Evolutionary conservation across 1,140 invertebrate genomes (phyloP), one percentile per base, ranked within the genome.

Genomic region (Nymphalis io): DNA sequence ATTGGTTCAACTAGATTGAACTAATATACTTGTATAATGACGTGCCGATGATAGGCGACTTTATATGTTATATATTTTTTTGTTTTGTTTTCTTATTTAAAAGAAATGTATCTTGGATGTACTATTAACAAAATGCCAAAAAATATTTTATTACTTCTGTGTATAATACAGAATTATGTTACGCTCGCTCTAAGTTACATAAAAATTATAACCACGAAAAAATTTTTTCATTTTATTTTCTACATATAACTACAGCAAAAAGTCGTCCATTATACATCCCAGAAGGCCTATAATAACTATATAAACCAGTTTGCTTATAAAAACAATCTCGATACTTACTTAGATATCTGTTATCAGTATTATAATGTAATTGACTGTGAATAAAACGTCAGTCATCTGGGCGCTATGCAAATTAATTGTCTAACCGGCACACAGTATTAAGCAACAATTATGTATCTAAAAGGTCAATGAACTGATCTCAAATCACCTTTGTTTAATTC

Each of bases 321-420:
- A 53, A 3, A 11, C 48, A 3, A 21, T 8, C 20, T 8, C 20
- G 1, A 53, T n/a, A 53, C 48, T 53, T 44, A 44, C 40, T 44
- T 44, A 21, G 4, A 20, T 21, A 21, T 53, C 48, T 53, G 15
- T 46, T 53, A 53, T 53, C 48, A 53, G 15, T 53, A 53, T 53
- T 53, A 53, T 12, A 53, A 44, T 44, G 48, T 21, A 53, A 58
- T 38, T 58, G 23, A 38, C 33, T 38, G 23, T 38, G 55, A 58
- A 33, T 39, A 53, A 55, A 55, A 58, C 55, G 55, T 58, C 33
- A 58, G 18, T 55, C 53, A 46, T 16, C 15, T 51, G 46, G 46
- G 16, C 46, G 46, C 20, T 53, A 53, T 23, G 48, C 20, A 21
- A 53, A 53, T 53, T 53, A 5, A 53, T 46, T 53, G 48, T 53